A percentile compares a stretch with the other conserved stretches of the same genome.
These are phyloP conservation scores for Actinia equina DNA, from an alignment of 64 coral and sea anemone species.

Conservation along the genomic window DNA sequence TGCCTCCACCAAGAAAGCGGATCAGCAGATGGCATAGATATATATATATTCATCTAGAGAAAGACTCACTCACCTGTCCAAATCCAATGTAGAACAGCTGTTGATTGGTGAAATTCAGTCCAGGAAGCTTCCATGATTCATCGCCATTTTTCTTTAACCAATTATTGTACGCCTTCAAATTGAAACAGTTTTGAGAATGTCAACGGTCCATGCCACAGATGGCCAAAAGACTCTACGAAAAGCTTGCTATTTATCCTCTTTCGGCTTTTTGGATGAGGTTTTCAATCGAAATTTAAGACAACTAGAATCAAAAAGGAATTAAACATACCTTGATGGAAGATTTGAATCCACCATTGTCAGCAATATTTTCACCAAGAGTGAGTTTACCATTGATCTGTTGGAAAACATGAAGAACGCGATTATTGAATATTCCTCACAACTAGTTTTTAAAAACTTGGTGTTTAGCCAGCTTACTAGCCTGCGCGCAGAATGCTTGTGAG, in stretches of 20 bases:
- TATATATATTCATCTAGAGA: no score
- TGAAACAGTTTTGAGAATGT: neutral
- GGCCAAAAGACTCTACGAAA: no score
- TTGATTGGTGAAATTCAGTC: slow-evolving; percentile 77
- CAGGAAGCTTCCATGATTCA: slow-evolving; percentile 66
- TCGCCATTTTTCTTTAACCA: slow-evolving; percentile 73
- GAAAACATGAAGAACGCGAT: neutral
- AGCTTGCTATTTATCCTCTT: no score
- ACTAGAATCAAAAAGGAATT: neutral
- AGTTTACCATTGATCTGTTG: slow-evolving; percentile 89
- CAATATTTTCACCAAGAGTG: slow-evolving; percentile 96
- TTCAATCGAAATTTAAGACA: no score
- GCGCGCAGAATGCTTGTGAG: no score
- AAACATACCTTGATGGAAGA: slow-evolving; percentile 73
- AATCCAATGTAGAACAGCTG: slow-evolving; percentile 87
- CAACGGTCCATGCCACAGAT: neutral
- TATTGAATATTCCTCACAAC: no score
- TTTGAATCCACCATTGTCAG: slow-evolving; percentile 95
- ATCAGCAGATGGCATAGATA: no score
- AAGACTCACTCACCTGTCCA: slow-evolving; percentile 59
- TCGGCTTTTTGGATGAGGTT: no score
- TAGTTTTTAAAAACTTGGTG: no score
- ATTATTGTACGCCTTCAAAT: slow-evolving; percentile 78
- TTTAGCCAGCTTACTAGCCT: no score
- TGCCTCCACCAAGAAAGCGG: no score